These are phyloP conservation scores for Podiceps cristatus DNA, from an alignment of 2,113 vertebrate species.

Conservation along the genomic window DNA sequence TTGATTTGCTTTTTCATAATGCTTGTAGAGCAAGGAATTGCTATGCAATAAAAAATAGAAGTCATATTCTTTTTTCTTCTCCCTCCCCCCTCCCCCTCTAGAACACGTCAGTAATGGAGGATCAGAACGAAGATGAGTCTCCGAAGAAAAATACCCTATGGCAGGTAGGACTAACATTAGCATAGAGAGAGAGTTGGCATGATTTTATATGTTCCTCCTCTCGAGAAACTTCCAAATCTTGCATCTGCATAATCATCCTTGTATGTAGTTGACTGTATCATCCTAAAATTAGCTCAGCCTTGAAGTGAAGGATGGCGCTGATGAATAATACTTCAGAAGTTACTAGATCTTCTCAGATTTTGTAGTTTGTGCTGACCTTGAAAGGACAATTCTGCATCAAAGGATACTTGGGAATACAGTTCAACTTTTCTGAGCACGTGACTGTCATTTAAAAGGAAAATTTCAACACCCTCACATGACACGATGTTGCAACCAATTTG, in stretches of 20 bases:
- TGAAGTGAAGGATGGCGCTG: neutral
- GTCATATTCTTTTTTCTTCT: conserved; percentile 7
- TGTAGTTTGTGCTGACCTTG: neutral
- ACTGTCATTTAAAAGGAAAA: neutral
- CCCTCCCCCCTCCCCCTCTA: conserved; percentile 47
- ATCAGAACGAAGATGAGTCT: conserved; percentile 96
- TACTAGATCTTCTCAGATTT: neutral
- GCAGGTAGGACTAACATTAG: conserved; percentile 82
- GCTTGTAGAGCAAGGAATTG: conserved; percentile 47
- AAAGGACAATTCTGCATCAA: neutral
- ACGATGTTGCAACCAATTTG: neutral
- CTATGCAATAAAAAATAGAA: conserved; percentile 39
- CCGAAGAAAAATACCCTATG: conserved; percentile 97
- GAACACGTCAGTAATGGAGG: conserved; percentile 96
- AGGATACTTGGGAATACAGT: neutral
- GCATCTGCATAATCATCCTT: neutral
- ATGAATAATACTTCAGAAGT: neutral
- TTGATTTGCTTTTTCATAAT: neutral
- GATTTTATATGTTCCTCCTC: neutral
- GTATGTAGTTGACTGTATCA: neutral
- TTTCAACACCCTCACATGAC: neutral
- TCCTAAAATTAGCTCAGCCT: conserved; percentile 17
- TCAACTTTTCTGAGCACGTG: neutral
- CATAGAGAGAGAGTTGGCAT: neutral
- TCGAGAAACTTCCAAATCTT: neutral